A percentile compares a stretch with the other conserved stretches of the same genome.
Conservation (phyloP, 2,797 vertebrate genomes). For the Peromyscus attwateri region DNA sequence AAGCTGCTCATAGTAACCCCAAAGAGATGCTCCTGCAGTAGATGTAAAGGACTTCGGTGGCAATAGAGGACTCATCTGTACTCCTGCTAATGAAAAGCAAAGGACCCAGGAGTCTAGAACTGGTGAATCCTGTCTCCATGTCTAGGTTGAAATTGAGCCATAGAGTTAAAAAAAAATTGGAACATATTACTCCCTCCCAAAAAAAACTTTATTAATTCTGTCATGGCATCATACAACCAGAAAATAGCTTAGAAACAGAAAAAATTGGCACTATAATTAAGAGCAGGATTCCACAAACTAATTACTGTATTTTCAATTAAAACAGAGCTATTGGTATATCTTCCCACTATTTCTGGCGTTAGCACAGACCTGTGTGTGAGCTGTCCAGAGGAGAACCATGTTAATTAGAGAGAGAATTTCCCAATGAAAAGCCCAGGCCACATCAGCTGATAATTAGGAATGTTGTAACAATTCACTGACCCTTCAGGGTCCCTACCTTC, state of each 20-base stretch:
- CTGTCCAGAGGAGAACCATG: slow-evolving; percentile 54
- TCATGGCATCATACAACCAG: slow-evolving; percentile 40
- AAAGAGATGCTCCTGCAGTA: neutral
- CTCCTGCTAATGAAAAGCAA: neutral
- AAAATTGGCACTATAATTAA: slow-evolving; percentile 68
- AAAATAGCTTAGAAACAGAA: slow-evolving; percentile 62
- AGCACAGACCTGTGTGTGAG: slow-evolving; percentile 70
- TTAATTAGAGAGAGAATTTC: slow-evolving; percentile 72
- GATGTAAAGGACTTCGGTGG: neutral
- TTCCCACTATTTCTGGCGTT: slow-evolving; percentile 68
- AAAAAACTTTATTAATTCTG: slow-evolving; percentile 60
- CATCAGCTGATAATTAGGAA: slow-evolving; percentile 63
- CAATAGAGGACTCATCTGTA: neutral
- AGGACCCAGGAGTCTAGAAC: slow-evolving; percentile 13
- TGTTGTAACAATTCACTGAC: slow-evolving; percentile 21
- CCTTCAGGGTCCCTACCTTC: neutral
- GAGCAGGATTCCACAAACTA: slow-evolving; percentile 56
- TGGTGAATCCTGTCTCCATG: neutral
- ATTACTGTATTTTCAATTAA: slow-evolving; percentile 80
- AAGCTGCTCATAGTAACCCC: neutral
- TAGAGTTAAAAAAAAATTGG: neutral
- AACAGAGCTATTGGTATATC: slow-evolving; percentile 4
- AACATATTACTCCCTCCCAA: neutral
- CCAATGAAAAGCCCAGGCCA: slow-evolving; percentile 10
- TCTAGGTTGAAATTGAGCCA: neutral